Base-by-base conservation (phyloP, 2,113 vertebrate species). In the Empidonax alnorum region DNA sequence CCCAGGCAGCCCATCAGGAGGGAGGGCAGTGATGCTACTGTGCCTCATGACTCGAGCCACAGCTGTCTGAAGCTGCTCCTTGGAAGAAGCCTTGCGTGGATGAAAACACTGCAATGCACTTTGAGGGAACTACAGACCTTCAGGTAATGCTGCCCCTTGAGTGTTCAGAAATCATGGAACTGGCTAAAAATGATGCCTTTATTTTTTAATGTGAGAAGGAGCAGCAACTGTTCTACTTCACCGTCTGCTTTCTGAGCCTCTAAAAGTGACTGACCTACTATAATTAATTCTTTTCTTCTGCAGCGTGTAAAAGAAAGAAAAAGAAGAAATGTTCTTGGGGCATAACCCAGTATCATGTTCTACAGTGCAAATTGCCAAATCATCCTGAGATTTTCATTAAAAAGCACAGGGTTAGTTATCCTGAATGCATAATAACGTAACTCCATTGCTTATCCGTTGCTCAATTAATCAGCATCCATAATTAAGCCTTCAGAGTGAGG, bases 11-110 rank as follows among this genome's bases (percentile, higher is more conserved):
- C 20, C 0, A 0, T 33, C 3, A 2, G n/a, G n/a, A 84, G 19
- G 42, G 53, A 46, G 33, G 68, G 17, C 75, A 33, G 2, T 14
- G 20, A 3, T 22, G 44, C 8, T 52, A 13, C 58, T 1, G 0
- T 0, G 3, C 66, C 63, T 11, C 1, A 0, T 47, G 68, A 47
- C 52, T 50, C 6, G 31, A 37, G 47, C 42, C 14, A 6, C 55
- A 41, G 50, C 50, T 2, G 2, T 1, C 0, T 18, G 52, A 53
- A 79, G 25, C n/a, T 8, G 0, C 6, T 22, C 47, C 78, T 68
- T 65, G 23, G 58, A 21, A 53, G 77, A 23, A 86, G 17, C 41
- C 52, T 37, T 39, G n/a, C 0, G 0, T 25, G 73, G 42, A 20
- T 49, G 22, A 61, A 50, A 69, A 41, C 58, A 23, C 58, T 39